These are phyloP conservation scores for Bujurquina vittata DNA, from an alignment of 2,113 vertebrate species.

Conservation along the genomic window DNA sequence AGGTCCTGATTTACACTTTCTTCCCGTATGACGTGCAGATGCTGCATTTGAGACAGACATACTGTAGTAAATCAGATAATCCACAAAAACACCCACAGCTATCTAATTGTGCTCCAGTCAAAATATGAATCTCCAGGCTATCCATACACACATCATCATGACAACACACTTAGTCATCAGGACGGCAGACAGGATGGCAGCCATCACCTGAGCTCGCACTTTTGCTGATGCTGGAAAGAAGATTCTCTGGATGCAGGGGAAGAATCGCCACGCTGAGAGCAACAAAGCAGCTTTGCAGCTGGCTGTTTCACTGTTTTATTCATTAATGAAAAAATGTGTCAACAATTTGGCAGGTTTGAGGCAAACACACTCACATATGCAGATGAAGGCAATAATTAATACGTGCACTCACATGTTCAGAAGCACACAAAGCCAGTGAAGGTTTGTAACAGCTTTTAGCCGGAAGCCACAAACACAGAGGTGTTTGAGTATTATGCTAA, in stretches of 20 bases:
- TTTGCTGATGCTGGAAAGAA: neutral
- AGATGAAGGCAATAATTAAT: neutral
- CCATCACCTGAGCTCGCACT: slow-evolving; percentile 39
- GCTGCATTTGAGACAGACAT: slow-evolving; percentile 33
- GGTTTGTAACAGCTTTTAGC: neutral
- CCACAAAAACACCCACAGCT: slow-evolving; percentile 28
- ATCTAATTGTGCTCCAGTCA: slow-evolving; percentile 46
- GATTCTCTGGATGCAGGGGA: neutral
- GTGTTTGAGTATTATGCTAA: slow-evolving; percentile 12
- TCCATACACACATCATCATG: slow-evolving; percentile 30
- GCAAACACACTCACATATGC: neutral
- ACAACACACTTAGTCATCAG: slow-evolving; percentile 58
- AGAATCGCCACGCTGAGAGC: neutral
- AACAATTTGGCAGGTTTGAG: slow-evolving; percentile 9
- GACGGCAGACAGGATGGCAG: slow-evolving; percentile 27
- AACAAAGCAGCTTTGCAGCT: neutral
- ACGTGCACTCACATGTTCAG: neutral
- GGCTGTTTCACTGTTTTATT: neutral
- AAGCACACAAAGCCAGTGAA: neutral
- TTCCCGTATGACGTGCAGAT: slow-evolving; percentile 30
- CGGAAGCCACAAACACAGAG: neutral
- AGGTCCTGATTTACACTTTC: slow-evolving; percentile 46
- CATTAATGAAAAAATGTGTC: neutral
- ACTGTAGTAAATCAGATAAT: slow-evolving; percentile 54
- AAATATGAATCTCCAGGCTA: slow-evolving; percentile 53